Evolutionary conservation across 2,797 vertebrate species (phyloP), one percentile per base, ranked within the genome.

Genomic region (Eulemur albifrons): DNA sequence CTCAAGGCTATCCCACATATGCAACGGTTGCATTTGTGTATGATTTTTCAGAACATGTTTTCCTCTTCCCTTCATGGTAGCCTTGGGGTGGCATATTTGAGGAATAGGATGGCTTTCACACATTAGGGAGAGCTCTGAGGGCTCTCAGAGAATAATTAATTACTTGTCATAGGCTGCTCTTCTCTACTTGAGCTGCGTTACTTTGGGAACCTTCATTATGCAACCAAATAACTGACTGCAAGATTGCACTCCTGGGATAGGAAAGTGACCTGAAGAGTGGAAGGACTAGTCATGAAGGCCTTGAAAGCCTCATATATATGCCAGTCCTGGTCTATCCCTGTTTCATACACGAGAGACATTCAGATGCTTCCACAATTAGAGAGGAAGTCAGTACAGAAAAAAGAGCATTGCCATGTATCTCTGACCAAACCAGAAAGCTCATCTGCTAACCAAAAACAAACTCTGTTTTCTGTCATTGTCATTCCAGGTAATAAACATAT

Each of bases 401-500:
- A n/a, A 59, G 20, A 57, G 79, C 83, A 21, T 79, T 96, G 50
- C 83, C 91, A 84, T 20, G 0, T 76, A 54, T 25, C 81, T 98
- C 81, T 88, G 79, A 94, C 52, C 79, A 82, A 88, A 83, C 81
- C 76, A 83, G 57, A 94, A 94, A 88, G 69, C 87, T 95, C 57
- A 48, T 70, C 95, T 76, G 45, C 72, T 96, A 87, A 96, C 86
- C 88, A 61, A 75, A 96, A 98, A 83, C 91, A 97, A 97, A 94
- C 72, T 72, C 88, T 93, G 67, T 81, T 52, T 52, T 85, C 9
- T 88, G 84, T 93, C 83, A 67, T 92, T 97, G 81, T 94, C 89
- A 94, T 95, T 96, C 80, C 93, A 93, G 69, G 90, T 96, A 95
- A 96, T 95, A 92, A 97, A 95, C 75, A 67, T 63, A 96, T 96